Percentiles rank a stretch among this genome's conserved stretches.
These are phyloP conservation scores for Peromyscus attwateri DNA, from an alignment of 2,797 vertebrate species.

Conservation along the genomic window DNA sequence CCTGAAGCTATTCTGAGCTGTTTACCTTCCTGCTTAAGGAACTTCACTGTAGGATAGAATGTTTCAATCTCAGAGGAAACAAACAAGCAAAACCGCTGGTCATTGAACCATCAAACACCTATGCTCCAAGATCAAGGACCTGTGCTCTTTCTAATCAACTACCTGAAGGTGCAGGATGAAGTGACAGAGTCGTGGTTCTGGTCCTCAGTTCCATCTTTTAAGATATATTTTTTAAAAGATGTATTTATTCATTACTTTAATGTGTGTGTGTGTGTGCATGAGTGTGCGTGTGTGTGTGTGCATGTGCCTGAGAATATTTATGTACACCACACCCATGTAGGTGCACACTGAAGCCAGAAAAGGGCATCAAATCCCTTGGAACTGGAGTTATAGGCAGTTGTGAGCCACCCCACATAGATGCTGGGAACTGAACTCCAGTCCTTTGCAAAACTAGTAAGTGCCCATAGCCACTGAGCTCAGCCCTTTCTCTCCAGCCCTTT, in stretches of 20 bases:
- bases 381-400: neutral
- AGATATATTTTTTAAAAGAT: neutral
- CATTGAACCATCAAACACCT: neutral
- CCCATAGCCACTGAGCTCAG: neutral
- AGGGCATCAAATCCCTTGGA: neutral
- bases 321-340: neutral
- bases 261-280: neutral
- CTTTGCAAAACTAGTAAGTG: neutral
- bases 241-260: neutral
- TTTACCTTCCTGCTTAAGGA: neutral
- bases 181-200: neutral
- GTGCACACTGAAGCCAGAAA: neutral
- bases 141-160: neutral
- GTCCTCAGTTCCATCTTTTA: neutral
- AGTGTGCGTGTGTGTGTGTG: neutral
- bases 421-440: neutral
- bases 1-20: neutral
- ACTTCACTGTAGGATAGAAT: neutral
- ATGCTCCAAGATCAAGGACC: neutral
- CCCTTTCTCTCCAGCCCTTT: neutral
- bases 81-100: neutral
- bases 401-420: neutral
- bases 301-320: rapidly evolving
- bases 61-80: neutral
- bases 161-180: neutral